Conservation (phyloP, 2,888 invertebrate species). For the Cryptus armator region DNA sequence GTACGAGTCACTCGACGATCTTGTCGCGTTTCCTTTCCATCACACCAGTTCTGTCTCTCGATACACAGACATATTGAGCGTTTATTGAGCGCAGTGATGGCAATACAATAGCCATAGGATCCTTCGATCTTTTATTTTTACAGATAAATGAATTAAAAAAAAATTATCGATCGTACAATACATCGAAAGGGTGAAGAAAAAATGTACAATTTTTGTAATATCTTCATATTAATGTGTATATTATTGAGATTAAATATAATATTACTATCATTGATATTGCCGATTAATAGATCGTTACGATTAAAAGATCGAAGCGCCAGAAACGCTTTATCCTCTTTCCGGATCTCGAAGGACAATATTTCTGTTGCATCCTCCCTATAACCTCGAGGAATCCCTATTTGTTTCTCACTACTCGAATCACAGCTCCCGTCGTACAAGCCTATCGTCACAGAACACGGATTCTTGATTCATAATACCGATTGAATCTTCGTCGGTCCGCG, state of each 20-base stretch:
- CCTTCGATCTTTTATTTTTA: too few species aligned
- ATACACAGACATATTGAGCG: neutral
- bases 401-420: neutral
- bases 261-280: too few species aligned
- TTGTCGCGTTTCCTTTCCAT: conserved; percentile 63
- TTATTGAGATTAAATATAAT: too few species aligned
- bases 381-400: neutral
- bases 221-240: too few species aligned
- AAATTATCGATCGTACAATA: too few species aligned
- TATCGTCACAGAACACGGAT: conserved; percentile 42
- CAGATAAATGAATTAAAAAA: too few species aligned
- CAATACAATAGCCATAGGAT: too few species aligned
- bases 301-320: neutral
- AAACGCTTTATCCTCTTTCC: neutral
- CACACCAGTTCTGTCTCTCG: conserved; percentile 38
- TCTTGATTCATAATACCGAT: conserved; percentile 56
- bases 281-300: neutral
- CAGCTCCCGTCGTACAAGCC: conserved; percentile 20
- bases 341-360: conserved; percentile 9
- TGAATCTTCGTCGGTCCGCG: conserved; percentile 49
- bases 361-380: neutral
- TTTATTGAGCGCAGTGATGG: neutral
- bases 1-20: conserved; percentile 49
- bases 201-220: too few species aligned
- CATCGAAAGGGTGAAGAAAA: too few species aligned